Conservation (phyloP, 2,888 invertebrate species). For the Epirrita christyi region DNA sequence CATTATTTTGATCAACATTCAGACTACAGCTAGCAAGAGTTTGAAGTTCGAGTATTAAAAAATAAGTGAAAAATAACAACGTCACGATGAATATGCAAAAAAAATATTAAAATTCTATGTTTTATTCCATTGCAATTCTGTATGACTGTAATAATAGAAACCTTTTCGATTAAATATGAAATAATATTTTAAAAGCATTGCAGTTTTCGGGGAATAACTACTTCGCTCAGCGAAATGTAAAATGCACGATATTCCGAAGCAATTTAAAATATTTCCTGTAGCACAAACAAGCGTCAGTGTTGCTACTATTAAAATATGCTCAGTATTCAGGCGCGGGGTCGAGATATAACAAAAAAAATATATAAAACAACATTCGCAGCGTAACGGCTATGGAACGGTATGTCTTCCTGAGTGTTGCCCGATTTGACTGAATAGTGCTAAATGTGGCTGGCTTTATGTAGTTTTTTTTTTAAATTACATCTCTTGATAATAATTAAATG, state of each 20-base stretch:
- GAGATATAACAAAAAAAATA: slow-evolving; percentile 48
- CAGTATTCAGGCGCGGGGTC: slow-evolving; percentile 41
- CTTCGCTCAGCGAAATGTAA: slow-evolving; percentile 21
- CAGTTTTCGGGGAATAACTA: slow-evolving; percentile 12
- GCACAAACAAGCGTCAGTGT: slow-evolving; percentile 34
- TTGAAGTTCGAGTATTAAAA: not conserved
- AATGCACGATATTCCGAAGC: slow-evolving; percentile 32
- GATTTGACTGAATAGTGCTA: too few relatives aligned
- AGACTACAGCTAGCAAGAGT: too few relatives aligned
- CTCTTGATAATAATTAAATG: too few relatives aligned
- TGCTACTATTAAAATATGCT: slow-evolving; percentile 48
- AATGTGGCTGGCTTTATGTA: too few relatives aligned
- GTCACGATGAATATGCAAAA: too few relatives aligned
- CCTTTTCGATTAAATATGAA: slow-evolving; percentile 15
- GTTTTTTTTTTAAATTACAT: too few relatives aligned
- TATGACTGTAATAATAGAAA: slow-evolving; percentile 11
- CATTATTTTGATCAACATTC: too few relatives aligned
- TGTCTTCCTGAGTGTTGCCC: too few relatives aligned
- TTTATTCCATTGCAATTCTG: slow-evolving; percentile 16
- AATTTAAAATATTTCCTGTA: slow-evolving; percentile 40
- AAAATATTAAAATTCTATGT: not conserved
- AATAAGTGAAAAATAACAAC: not conserved
- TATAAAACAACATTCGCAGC: slow-evolving; percentile 51
- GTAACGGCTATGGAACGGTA: not conserved
- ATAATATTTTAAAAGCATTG: slow-evolving; percentile 15